phyloP scores from a whole-genome alignment of 2,888 invertebrate species.

The Tipula lateralis region DNA sequence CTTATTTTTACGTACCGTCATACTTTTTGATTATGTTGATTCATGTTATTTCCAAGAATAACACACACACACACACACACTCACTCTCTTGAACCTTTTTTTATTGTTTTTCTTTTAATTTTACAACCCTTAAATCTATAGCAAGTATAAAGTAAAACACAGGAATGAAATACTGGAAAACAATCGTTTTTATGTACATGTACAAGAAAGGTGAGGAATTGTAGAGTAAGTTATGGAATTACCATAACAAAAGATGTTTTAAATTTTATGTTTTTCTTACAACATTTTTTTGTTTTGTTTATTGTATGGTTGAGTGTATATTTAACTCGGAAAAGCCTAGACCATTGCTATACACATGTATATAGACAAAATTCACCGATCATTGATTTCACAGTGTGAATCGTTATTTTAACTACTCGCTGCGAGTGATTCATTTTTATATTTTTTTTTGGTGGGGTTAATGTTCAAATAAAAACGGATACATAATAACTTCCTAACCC shows the following conservation, averaged over 20 bases:
- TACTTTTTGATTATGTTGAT: conserved; percentile 19
- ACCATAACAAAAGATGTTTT: background rate
- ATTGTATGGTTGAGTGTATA: background rate
- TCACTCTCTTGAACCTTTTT: conserved; percentile 19
- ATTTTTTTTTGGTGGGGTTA: background rate
- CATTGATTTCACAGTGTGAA: background rate
- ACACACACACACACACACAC: background rate
- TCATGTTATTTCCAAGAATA: conserved; percentile 12
- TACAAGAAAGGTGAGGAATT: background rate
- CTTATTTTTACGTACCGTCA: background rate
- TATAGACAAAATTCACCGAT: background rate
- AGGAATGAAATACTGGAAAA: background rate
- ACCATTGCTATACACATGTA: background rate
- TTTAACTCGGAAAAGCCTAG: background rate
- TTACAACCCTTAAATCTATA: conserved; percentile 6
- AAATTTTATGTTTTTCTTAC: conserved; percentile 11
- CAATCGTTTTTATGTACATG: too few relatives aligned
- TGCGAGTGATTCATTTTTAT: background rate
- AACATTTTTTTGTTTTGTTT: background rate
- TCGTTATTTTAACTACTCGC: background rate
- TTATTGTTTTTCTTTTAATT: conserved; percentile 24
- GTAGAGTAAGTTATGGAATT: conserved; percentile 15
- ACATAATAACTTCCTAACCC: background rate
- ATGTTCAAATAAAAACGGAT: background rate
- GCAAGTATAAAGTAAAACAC: too few relatives aligned